Conservation (phyloP, 1,140 invertebrate genomes). For the Cyrtorhinus lividipennis region DNA sequence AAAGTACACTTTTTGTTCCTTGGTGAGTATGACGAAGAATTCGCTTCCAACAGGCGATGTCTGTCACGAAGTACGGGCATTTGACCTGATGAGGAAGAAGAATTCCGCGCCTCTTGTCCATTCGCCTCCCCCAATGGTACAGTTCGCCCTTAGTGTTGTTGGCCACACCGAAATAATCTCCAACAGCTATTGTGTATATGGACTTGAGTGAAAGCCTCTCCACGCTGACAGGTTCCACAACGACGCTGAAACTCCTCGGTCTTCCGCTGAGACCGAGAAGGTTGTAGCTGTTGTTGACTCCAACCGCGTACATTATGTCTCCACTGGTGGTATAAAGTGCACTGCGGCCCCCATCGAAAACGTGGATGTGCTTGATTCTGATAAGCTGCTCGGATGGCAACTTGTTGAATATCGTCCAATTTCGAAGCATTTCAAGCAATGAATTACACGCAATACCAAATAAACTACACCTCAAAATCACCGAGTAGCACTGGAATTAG, state of each 20-base stretch:
- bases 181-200: not conserved
- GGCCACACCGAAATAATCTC: not conserved
- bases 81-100: not conserved
- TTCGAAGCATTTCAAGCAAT: not conserved
- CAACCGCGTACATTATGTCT: not conserved
- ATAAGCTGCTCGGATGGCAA: not conserved
- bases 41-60: not conserved
- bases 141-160: not conserved
- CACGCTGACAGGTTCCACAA: not conserved
- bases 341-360: not conserved
- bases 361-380: not conserved
- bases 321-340: not conserved
- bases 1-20: not conserved
- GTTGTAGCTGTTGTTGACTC: not conserved
- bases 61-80: not conserved
- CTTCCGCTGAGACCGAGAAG: not conserved
- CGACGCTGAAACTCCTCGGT: not conserved
- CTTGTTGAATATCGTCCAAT: not conserved
- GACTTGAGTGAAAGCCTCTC: not conserved
- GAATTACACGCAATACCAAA: too few species aligned
- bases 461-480: too few species aligned
- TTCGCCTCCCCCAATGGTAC: not conserved
- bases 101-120: not conserved
- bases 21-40: not conserved
- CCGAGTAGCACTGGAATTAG: too few species aligned